Conservation (phyloP, 2,797 vertebrate species). For the Gadopsis bispinosus region DNA sequence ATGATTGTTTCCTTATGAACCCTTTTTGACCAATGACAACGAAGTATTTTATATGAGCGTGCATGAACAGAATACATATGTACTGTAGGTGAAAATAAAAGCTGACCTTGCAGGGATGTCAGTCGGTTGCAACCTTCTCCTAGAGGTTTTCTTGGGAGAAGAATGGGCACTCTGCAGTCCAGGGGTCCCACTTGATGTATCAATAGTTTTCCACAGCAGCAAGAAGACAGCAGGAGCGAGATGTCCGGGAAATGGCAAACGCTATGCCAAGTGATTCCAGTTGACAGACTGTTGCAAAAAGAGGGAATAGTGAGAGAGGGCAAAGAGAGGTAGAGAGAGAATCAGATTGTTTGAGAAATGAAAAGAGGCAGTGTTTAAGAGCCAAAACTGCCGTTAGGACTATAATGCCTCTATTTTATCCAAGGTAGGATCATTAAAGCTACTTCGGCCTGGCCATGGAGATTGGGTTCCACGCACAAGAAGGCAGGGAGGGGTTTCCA, state of each 20-base stretch:
- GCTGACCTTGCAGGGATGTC: constrained; percentile 76
- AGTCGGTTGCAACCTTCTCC: constrained; percentile 34
- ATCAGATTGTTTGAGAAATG: constrained; percentile 82
- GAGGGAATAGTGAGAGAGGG: constrained; percentile 57
- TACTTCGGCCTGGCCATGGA: constrained; percentile 64
- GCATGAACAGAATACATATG: neutral
- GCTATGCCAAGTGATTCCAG: constrained; percentile 60
- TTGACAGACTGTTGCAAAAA: constrained; percentile 60
- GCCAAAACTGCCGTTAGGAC: constrained; percentile 78
- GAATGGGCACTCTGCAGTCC: constrained; percentile 26
- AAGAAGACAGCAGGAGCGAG: constrained; percentile 51
- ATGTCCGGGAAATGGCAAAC: constrained; percentile 52
- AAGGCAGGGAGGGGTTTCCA: constrained; percentile 81
- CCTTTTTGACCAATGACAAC: neutral
- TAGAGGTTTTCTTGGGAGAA: constrained; percentile 1
- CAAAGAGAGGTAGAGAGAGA: constrained; percentile 67
- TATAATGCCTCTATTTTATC: constrained; percentile 86
- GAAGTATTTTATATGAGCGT: neutral
- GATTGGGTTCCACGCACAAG: constrained; percentile 82
- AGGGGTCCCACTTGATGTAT: constrained; percentile 37
- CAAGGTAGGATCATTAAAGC: constrained; percentile 80
- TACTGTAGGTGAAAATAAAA: neutral
- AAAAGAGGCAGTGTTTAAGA: constrained; percentile 84
- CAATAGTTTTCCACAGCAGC: constrained; percentile 34
- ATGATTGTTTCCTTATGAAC: neutral